These are phyloP conservation scores for Drosophila falleni DNA, from an alignment of 2,888 invertebrate genomes.

Conservation along the genomic window DNA sequence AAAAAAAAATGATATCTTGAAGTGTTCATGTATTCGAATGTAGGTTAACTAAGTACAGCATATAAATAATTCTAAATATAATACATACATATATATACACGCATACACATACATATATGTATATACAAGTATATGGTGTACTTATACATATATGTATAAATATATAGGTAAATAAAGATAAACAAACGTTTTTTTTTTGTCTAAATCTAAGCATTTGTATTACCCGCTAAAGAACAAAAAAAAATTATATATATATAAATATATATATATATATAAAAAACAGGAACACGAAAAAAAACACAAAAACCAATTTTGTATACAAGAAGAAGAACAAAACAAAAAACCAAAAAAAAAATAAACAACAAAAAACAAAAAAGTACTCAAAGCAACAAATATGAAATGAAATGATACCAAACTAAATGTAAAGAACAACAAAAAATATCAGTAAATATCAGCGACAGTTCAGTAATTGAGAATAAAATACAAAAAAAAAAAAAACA, in stretches of 20 bases:
- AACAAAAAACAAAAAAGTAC: conserved; percentile 20
- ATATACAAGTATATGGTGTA: conserved; percentile 39
- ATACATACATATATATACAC: conserved; percentile 40
- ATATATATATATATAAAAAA: conserved; percentile 2
- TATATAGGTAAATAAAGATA: conserved; percentile 43
- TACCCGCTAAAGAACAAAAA: conserved; percentile 68
- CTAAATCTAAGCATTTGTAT: conserved; percentile 76
- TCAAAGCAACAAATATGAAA: conserved; percentile 30
- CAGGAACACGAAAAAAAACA: conserved; percentile 31
- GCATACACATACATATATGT: conserved; percentile 33
- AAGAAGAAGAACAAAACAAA: conserved; percentile 43
- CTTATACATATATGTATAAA: conserved; percentile 47
- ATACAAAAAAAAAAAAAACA: conserved; percentile 36
- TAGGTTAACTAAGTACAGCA: conserved; percentile 74
- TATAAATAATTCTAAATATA: conserved; percentile 63
- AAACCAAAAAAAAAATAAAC: conserved; percentile 26
- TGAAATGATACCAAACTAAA: conserved; percentile 50
- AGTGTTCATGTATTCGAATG: conserved; percentile 81
- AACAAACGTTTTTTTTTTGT: conserved; percentile 59
- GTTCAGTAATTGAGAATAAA: conserved; percentile 52
- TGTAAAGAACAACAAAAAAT: conserved; percentile 63
- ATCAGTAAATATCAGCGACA: conserved; percentile 75
- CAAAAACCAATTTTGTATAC: conserved; percentile 67
- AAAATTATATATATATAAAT: conserved; percentile 25
- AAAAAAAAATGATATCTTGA: conserved; percentile 70